Percentiles rank a stretch among this genome's conserved stretches.
Conservation (phyloP, 2,113 vertebrate species). For the Pygoscelis adeliae region DNA sequence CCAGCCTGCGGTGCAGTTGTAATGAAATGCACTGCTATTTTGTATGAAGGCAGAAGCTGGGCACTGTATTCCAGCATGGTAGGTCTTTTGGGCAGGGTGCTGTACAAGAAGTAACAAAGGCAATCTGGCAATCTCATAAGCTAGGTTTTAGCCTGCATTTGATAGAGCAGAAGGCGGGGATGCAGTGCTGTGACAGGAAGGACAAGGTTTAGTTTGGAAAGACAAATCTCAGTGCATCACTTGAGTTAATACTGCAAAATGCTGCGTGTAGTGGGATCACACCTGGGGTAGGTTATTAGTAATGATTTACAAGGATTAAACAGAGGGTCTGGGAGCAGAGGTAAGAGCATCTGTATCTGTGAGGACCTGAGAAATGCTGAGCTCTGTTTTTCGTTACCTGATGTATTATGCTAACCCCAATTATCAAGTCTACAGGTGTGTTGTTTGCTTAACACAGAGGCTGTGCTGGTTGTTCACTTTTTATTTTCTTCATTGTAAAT, state of each 20-base stretch:
- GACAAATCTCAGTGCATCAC: background rate
- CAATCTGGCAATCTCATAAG: rapidly evolving
- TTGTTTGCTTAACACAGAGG: background rate
- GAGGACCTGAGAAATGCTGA: background rate
- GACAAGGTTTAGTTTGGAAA: background rate
- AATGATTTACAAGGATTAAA: background rate
- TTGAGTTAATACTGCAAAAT: background rate
- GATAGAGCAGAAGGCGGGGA: background rate
- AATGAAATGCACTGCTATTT: background rate
- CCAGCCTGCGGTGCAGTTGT: background rate
- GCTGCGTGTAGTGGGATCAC: background rate
- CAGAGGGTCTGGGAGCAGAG: background rate
- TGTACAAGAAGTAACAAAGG: background rate
- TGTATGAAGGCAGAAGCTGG: background rate
- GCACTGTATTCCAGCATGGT: background rate
- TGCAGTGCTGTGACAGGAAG: background rate
- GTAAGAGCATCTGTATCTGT: background rate
- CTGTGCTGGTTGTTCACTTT: background rate
- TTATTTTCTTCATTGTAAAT: background rate
- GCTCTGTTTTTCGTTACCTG: background rate
- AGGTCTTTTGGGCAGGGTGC: background rate
- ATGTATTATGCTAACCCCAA: background rate
- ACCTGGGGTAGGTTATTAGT: background rate
- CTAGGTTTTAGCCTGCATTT: background rate
- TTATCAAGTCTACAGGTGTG: background rate